A percentile compares a stretch with the other conserved stretches of the same genome.
Conservation (phyloP, 2,797 vertebrate genomes). For the Benthosema pterotum region DNA sequence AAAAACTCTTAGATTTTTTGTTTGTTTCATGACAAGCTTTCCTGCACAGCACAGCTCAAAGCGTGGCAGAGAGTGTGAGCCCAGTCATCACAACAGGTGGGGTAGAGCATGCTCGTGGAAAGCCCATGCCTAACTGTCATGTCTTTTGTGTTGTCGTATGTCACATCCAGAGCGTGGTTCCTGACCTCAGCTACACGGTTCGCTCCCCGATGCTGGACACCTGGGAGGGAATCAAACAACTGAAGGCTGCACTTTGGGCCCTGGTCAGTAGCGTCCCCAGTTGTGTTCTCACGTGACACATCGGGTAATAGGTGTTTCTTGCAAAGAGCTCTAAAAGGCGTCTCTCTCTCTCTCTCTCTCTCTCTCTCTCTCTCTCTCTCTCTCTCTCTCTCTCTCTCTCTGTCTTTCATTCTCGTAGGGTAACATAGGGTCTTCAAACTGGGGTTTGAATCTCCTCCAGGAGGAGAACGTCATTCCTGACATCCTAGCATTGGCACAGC, state of each 20-base stretch:
- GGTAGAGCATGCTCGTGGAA: too few species aligned
- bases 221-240: conserved; percentile 97
- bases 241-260: conserved; percentile 98
- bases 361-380: too few species aligned
- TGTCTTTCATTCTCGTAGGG: conserved; percentile 84
- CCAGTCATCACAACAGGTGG: too few species aligned
- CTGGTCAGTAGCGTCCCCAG: conserved; percentile 82
- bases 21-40: too few species aligned
- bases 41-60: too few species aligned
- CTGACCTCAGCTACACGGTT: conserved; percentile 94
- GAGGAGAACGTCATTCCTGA: conserved; percentile 98
- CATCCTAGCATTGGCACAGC: conserved; percentile 90
- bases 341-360: conserved; percentile 16
- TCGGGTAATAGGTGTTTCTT: too few species aligned
- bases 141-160: conserved; percentile 4
- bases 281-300: neutral
- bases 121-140: too few species aligned
- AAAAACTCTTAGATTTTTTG: too few species aligned
- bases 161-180: conserved; percentile 87
- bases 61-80: too few species aligned
- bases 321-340: too few species aligned
- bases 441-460: conserved; percentile 97
- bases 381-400: too few species aligned
- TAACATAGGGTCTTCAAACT: conserved; percentile 97
- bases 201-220: conserved; percentile 96